Evolutionary conservation across 2,888 invertebrate genomes (phyloP), one percentile per base, ranked within the genome.

Genomic region (Eurytoma californica): DNA sequence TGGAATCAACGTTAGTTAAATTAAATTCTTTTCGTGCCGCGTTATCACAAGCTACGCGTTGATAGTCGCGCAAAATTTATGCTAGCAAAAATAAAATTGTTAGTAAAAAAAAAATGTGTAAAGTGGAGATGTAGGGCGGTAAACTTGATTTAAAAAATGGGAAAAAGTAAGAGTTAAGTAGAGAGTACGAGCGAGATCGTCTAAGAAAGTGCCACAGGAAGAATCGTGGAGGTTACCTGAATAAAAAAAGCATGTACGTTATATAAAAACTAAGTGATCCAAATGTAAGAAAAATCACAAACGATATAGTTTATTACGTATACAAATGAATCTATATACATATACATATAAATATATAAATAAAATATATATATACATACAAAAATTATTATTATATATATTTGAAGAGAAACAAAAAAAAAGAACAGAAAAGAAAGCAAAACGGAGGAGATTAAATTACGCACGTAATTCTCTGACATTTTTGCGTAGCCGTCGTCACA

Each of bases 241-340:
- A 79, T 70, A 77, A 79, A 72, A 70, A 78, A 78, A 81, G 75
- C 77, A 76, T 78, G 81, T 79, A 79, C 65, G 73, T 73, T 79
- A 81, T 68, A 65, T 76, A 79, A 60, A 39, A 78, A 73, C 86
- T 86, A 84, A 86, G 84, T 85, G 85, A 87, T 86, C 85, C 85
- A 84, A 85, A 83, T 87, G 86, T 86, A 87, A 87, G 85, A 86
- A 86, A 77, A 76, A 76, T 76, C 73, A 74, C 79, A 86, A 85
- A 86, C 85, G 86, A 87, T 89, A 88, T 89, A 89, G 88, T 88
- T 89, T 89, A 89, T 88, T 88, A 88, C 86, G 83, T 87, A 88
- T 86, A 88, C 87, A 88, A 84, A 84, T 75, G 83, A 83, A 83
- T 82, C 53, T 69, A 81, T 83, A 84, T 84, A 87, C 86, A 87